A percentile compares a stretch with the other conserved stretches of the same genome.
phyloP scores from a whole-genome alignment of 2,888 invertebrate species.

The Xylota segnis region DNA sequence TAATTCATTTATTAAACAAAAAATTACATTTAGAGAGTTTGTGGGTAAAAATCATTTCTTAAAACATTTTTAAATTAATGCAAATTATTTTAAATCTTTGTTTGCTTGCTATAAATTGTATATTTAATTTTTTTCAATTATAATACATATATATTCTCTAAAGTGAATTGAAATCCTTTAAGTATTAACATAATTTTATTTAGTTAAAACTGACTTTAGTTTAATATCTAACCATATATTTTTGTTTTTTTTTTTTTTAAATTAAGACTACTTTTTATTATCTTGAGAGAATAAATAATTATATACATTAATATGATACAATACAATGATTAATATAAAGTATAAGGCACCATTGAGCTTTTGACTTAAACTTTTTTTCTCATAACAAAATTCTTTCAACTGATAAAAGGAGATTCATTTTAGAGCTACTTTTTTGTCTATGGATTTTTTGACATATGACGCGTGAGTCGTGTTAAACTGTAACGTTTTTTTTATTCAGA shows the following conservation, averaged over 20 bases:
- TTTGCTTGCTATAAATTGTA: not conserved
- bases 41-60: not conserved
- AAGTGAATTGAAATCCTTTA: slow-evolving; percentile 21
- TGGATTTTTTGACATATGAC: too few species aligned
- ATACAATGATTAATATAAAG: slow-evolving; percentile 7
- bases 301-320: slow-evolving; percentile 8
- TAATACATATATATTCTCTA: slow-evolving; percentile 14
- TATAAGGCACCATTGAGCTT: not conserved
- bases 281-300: slow-evolving; percentile 9
- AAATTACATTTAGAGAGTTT: too few species aligned
- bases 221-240: not conserved
- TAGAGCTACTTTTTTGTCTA: too few species aligned
- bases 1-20: too few species aligned
- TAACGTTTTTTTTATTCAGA: too few species aligned
- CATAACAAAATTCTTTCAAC: too few species aligned
- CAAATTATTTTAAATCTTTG: not conserved
- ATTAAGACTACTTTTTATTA: slow-evolving; percentile 21
- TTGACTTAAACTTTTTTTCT: too few species aligned
- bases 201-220: slow-evolving; percentile 21
- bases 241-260: slow-evolving; percentile 16
- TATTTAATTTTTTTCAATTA: slow-evolving; percentile 9
- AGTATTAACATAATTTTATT: slow-evolving; percentile 21
- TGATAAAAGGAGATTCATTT: too few species aligned
- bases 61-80: slow-evolving; percentile 2
- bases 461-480: too few species aligned